Base-by-base conservation (phyloP, 2,797 vertebrate genomes). In the Decapterus maruadsi region DNA sequence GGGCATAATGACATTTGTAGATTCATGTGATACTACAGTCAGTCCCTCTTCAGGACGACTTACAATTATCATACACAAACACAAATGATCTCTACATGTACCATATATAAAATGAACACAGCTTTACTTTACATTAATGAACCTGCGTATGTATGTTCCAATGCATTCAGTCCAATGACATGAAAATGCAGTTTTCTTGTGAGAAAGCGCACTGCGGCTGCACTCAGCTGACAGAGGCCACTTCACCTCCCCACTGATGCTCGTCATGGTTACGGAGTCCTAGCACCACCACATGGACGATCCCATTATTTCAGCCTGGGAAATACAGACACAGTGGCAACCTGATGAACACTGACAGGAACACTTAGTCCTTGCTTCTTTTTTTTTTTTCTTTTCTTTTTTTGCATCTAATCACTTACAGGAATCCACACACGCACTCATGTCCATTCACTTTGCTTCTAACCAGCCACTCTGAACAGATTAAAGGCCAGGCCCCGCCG, bases 211-310 rank as follows among this genome's bases (percentile, higher is more conserved):
- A 91, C 51, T 90, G 89, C 83, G 73, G 82, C 85, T 85, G 73
- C 77, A 81, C 31, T 73, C 58, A 75, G 57, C 67, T 77, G 78
- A 68, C 72, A 71, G 63, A 78, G 45, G 60, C 65, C 65, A 40
- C 60, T 12, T 45, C 56, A 8, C 2, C 72, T 63, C 75, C 71
- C 68, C 16, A 12, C 64, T 54, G 43, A 43, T 74, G 26, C 20
- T 0, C 20, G 40, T 48, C 2, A 1, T 8, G 65, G 56, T 20
- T 22, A 2, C 70, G 78, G 92, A 85, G 79, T 74, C 19, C 70
- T 77, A 90, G 90, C 90, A 64, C 89, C 93, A 90, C 91, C 93
- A 89, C 82, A 89, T 93, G 93, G 91, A 62, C 73, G 6, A 4
- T 8, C 0, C 0, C 1, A 43, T 4, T 45, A 68, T 66, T 62